phyloP scores from a whole-genome alignment of 1,140 invertebrate genomes.

The Piezodorus guildinii region DNA sequence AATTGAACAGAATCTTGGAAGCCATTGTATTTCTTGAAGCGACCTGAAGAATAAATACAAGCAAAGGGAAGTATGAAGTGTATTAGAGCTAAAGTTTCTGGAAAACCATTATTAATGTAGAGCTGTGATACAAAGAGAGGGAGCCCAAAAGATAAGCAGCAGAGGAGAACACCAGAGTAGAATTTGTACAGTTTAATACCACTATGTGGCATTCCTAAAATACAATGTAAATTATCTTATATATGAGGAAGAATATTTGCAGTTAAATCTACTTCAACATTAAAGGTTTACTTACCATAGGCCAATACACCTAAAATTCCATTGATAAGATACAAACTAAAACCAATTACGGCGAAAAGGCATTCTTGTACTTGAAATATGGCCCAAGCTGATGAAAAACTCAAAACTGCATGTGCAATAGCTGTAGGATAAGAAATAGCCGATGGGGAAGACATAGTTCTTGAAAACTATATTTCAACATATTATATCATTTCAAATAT shows the following conservation, averaged over 20 bases:
- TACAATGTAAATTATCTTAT: not conserved
- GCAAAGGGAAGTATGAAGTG: slow-evolving; percentile 17
- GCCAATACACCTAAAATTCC: slow-evolving; percentile 21
- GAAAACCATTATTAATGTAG: slow-evolving; percentile 17
- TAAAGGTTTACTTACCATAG: slow-evolving; percentile 19
- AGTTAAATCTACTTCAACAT: not conserved
- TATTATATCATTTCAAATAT: not conserved
- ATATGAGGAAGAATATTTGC: not conserved
- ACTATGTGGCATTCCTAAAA: not conserved
- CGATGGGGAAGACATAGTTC: not conserved
- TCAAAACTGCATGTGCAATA: slow-evolving; percentile 19
- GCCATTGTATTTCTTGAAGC: slow-evolving; percentile 2
- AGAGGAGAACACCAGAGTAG: slow-evolving; percentile 7
- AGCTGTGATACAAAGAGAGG: slow-evolving; percentile 22
- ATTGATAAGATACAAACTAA: slow-evolving; percentile 20
- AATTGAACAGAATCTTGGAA: slow-evolving; percentile 16
- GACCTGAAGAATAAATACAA: not conserved
- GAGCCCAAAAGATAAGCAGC: slow-evolving; percentile 15
- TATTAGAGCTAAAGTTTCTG: slow-evolving; percentile 5
- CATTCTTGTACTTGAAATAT: slow-evolving; percentile 16
- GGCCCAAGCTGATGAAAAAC: slow-evolving; percentile 18
- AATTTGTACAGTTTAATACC: slow-evolving; percentile 13
- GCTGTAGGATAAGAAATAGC: slow-evolving; percentile 13
- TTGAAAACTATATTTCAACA: not conserved
- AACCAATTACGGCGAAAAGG: slow-evolving; percentile 20